Evolutionary conservation across 2,113 vertebrate genomes (phyloP).

Genomic region (Oncorhynchus tshawytscha): DNA sequence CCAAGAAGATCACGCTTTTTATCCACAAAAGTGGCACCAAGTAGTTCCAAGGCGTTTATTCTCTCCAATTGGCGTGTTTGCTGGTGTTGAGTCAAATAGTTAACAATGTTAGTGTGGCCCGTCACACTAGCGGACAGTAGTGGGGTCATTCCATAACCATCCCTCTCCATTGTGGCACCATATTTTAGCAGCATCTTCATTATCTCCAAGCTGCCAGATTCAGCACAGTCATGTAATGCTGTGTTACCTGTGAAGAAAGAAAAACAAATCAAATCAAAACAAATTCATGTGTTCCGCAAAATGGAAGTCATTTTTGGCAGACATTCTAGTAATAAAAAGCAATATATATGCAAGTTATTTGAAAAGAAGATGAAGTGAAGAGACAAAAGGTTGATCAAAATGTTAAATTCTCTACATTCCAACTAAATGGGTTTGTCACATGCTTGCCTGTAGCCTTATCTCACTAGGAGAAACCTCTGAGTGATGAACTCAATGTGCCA

Average conservation of each 20-base stretch:
- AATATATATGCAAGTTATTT: too few relatives aligned
- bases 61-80: slow-evolving; percentile 86
- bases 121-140: slow-evolving; percentile 96
- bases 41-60: slow-evolving; percentile 91
- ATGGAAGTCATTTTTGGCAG: too few relatives aligned
- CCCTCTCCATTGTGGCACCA: slow-evolving; percentile 95
- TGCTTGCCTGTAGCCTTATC: too few relatives aligned
- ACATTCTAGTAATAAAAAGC: too few relatives aligned
- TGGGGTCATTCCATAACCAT: slow-evolving; percentile 97
- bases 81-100: slow-evolving; percentile 89
- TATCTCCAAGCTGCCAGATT: slow-evolving; percentile 98
- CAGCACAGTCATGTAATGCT: slow-evolving; percentile 93
- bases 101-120: slow-evolving; percentile 96
- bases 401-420: neutral
- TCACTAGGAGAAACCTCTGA: too few relatives aligned
- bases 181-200: slow-evolving; percentile 97
- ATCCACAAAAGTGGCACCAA: slow-evolving; percentile 97
- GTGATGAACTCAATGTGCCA: neutral
- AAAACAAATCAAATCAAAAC: neutral
- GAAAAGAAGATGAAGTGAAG: too few relatives aligned
- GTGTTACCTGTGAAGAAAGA: slow-evolving; percentile 85
- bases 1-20: slow-evolving; percentile 97
- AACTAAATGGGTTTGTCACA: too few relatives aligned
- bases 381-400: neutral
- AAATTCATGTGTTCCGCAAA: neutral